These are phyloP conservation scores for Drosophila equinoxialis DNA, from an alignment of 1,140 invertebrate genomes.

Conservation along the genomic window DNA sequence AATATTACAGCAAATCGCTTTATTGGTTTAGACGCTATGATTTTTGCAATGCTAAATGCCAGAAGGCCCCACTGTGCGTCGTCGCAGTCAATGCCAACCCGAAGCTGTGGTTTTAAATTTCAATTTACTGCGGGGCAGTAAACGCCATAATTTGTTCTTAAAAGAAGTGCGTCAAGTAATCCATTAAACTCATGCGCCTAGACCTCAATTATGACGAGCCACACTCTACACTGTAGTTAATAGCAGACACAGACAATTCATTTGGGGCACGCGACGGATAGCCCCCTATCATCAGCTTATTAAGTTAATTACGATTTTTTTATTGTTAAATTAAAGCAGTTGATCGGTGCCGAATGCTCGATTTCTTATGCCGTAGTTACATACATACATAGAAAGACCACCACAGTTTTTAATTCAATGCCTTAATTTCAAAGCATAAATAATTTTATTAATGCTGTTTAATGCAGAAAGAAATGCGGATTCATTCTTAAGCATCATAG, in stretches of 20 bases:
- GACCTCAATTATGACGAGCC: conserved; percentile 63
- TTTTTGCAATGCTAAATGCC: too few relatives aligned
- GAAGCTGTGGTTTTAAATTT: conserved; percentile 41
- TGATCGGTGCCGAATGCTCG: neutral
- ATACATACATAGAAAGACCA: neutral
- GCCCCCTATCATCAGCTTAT: conserved; percentile 65
- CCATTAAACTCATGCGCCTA: conserved; percentile 50
- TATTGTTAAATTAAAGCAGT: conserved; percentile 75
- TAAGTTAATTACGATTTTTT: conserved; percentile 80
- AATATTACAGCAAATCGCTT: too few relatives aligned
- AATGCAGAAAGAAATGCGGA: too few relatives aligned
- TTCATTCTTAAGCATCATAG: too few relatives aligned
- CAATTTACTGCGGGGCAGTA: conserved; percentile 49
- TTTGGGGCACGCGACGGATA: conserved; percentile 63
- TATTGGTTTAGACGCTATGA: too few relatives aligned
- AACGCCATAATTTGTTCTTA: conserved; percentile 68
- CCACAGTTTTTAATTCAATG: conserved; percentile 70
- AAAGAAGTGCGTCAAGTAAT: conserved; percentile 75
- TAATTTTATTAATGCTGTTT: conserved; percentile 69
- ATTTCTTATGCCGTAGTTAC: neutral
- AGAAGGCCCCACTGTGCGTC: too few relatives aligned
- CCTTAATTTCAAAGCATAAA: conserved; percentile 78
- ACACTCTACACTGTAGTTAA: conserved; percentile 11
- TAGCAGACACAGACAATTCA: conserved; percentile 33
- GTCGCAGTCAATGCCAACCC: conserved; percentile 19